Conservation (phyloP, 1,140 invertebrate species). For the Dreissena polymorpha region DNA sequence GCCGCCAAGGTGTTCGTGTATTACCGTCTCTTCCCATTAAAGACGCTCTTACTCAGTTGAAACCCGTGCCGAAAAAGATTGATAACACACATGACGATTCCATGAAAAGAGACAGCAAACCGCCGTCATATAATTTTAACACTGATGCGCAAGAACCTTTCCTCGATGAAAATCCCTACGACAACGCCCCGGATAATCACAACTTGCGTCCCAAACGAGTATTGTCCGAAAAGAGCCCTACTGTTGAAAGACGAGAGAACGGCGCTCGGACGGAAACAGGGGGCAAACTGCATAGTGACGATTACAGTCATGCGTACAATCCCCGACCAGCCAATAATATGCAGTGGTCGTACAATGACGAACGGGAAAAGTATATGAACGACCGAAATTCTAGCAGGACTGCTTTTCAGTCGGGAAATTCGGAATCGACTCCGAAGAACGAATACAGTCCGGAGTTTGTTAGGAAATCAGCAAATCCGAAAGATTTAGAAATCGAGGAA, state of each 20-base stretch:
- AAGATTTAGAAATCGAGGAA: slow-evolving; percentile 46
- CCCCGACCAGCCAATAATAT: background rate
- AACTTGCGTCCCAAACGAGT: background rate
- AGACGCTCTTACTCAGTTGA: slow-evolving; percentile 34
- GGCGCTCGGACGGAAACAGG: background rate
- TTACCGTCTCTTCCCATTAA: slow-evolving; percentile 53
- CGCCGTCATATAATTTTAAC: slow-evolving; percentile 45
- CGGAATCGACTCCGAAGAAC: background rate
- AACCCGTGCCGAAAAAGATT: slow-evolving; percentile 33
- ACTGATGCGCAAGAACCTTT: background rate
- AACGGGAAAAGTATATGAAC: slow-evolving; percentile 45
- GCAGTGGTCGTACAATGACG: slow-evolving; percentile 45
- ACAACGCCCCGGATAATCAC: slow-evolving; percentile 5
- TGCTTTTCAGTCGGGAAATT: background rate
- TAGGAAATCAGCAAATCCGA: background rate
- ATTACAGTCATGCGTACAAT: slow-evolving; percentile 10
- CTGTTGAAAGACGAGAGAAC: background rate
- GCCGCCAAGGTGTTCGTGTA: slow-evolving; percentile 61
- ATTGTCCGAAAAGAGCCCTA: slow-evolving; percentile 25
- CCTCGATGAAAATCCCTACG: slow-evolving; percentile 24
- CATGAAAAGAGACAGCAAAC: slow-evolving; percentile 6
- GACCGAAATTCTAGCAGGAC: slow-evolving; percentile 18
- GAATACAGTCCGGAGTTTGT: background rate
- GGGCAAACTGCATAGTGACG: slow-evolving; percentile 34
- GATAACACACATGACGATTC: background rate